Percentiles rank a stretch among this genome's conserved stretches.
phyloP scores from a whole-genome alignment of 2,888 invertebrate species.

The Caenorhabditis sinica region DNA sequence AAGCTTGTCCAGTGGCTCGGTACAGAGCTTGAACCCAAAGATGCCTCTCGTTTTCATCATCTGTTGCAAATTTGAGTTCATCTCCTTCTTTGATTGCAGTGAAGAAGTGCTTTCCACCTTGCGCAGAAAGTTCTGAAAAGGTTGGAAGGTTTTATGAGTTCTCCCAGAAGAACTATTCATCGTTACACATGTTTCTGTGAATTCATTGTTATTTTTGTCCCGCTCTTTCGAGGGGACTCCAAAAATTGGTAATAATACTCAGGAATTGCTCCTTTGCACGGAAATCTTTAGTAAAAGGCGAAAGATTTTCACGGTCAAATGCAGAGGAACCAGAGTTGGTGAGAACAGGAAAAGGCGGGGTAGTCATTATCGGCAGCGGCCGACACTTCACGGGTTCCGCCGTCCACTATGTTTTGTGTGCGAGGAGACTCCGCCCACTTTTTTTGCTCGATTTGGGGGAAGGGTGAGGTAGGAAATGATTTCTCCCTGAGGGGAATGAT shows the following conservation, averaged over 20 bases:
- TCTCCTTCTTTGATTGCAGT: conserved; percentile 96
- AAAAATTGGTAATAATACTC: conserved; percentile 56
- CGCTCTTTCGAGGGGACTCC: conserved; percentile 43
- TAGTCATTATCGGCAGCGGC: background rate
- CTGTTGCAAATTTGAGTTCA: conserved; percentile 95
- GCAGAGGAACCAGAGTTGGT: conserved; percentile 68
- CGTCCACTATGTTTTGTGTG: conserved; percentile 68
- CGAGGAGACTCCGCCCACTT: background rate
- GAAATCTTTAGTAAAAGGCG: conserved; percentile 83
- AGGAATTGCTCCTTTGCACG: conserved; percentile 75
- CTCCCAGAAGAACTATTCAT: background rate
- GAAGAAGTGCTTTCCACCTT: conserved; percentile 96
- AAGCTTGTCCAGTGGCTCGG: conserved; percentile 98
- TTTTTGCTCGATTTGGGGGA: background rate
- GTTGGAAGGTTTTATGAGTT: background rate
- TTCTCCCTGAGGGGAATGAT: too few relatives aligned
- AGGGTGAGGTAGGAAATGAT: too few relatives aligned
- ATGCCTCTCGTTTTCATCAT: conserved; percentile 98
- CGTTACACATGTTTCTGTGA: background rate
- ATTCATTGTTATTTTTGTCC: conserved; percentile 15
- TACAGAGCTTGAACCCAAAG: conserved; percentile 99
- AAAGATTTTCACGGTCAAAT: conserved; percentile 78
- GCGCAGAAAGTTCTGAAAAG: conserved; percentile 88
- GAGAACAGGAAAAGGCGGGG: background rate
- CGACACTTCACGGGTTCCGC: conserved; percentile 21